Conservation (phyloP, 30 jellyfish, hydroid and myxozoan genomes). For the Hydractinia echinata region DNA sequence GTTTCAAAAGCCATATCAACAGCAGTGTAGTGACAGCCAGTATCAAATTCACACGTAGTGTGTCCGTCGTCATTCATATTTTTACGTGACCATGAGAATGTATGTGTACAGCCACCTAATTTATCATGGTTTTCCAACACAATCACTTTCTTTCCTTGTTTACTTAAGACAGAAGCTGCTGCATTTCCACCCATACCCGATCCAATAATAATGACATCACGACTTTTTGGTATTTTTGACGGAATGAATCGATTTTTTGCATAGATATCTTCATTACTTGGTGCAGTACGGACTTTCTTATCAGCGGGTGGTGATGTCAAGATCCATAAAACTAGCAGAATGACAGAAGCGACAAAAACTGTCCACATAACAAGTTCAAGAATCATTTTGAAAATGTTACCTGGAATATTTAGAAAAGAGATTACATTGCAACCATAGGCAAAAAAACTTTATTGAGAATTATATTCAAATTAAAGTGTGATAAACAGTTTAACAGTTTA, state of each 20-base stretch:
- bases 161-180: constrained; percentile 66
- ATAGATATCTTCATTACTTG: constrained; percentile 51
- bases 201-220: constrained; percentile 63
- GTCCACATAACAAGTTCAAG: constrained; percentile 28
- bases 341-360: constrained; percentile 27
- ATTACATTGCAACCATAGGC: too few relatives aligned
- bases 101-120: constrained; percentile 88
- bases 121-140: constrained; percentile 86
- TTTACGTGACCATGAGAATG: constrained; percentile 79
- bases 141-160: constrained; percentile 48
- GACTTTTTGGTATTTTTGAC: constrained; percentile 53
- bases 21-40: constrained; percentile 89
- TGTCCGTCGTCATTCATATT: constrained; percentile 66
- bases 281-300: constrained; percentile 35
- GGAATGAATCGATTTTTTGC: constrained; percentile 68
- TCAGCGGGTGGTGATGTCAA: constrained; percentile 52
- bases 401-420: too few relatives aligned
- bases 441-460: too few relatives aligned
- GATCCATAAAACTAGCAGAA: constrained; percentile 39
- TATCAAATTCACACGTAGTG: constrained; percentile 87
- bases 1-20: constrained; percentile 82
- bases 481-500: too few relatives aligned
- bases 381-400: not conserved
- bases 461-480: too few relatives aligned
- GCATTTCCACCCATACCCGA: constrained; percentile 89